Evolutionary conservation across 2,113 vertebrate genomes (phyloP).

Genomic region (Rhagologus leucostigma): DNA sequence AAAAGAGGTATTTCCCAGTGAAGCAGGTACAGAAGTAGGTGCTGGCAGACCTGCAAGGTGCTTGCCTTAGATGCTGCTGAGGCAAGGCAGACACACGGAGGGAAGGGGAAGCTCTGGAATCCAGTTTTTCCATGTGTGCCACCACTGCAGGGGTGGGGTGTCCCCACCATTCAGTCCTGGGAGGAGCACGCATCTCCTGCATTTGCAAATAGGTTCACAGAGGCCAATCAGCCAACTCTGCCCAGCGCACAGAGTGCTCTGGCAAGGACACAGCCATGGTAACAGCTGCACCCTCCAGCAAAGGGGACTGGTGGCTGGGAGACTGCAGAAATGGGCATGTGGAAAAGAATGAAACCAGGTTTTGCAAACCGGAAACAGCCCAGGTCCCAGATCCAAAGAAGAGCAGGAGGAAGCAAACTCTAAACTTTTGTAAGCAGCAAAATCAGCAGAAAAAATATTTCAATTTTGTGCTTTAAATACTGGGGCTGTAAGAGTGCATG

Average conservation of each 20-base stretch:
- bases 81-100: rapidly evolving
- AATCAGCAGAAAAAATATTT: neutral
- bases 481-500: neutral
- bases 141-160: neutral
- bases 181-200: neutral
- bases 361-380: neutral
- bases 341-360: neutral
- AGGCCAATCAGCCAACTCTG: neutral
- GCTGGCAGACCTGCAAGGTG: neutral
- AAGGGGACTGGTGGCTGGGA: neutral
- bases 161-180: neutral
- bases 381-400: neutral
- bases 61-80: neutral
- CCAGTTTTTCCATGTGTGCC: neutral
- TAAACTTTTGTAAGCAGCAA: neutral
- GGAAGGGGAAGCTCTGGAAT: neutral
- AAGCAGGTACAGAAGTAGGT: neutral
- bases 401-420: neutral
- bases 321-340: neutral
- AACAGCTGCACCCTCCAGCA: neutral
- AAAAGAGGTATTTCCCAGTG: neutral
- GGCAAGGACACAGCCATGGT: neutral
- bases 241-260: neutral
- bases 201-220: constrained; percentile 46
- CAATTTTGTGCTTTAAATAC: neutral